Conservation (phyloP, 2,797 vertebrate species). For the Ataeniobius toweri region DNA sequence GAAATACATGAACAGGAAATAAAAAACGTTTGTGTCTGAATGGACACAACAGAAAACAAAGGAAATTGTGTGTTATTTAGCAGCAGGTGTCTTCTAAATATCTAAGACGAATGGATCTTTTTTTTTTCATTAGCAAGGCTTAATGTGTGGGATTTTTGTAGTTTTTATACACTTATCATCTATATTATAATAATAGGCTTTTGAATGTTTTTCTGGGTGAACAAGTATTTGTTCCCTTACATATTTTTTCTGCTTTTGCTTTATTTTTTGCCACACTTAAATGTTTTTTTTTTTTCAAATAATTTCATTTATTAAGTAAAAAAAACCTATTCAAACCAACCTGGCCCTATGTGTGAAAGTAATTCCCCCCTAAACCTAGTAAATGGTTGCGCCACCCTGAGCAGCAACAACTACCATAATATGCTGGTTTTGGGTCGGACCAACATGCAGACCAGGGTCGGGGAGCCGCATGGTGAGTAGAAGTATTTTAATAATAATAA, state of each 20-base stretch:
- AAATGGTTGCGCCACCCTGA: no score
- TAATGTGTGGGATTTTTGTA: background rate
- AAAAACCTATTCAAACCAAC: background rate
- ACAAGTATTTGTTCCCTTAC: background rate
- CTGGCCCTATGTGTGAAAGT: background rate
- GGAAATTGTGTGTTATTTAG: slow-evolving; percentile 8
- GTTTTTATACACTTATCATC: background rate
- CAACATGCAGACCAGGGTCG: no score
- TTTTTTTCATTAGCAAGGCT: slow-evolving; percentile 19
- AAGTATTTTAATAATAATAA: no score
- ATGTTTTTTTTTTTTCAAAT: background rate
- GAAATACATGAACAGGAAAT: slow-evolving; percentile 3
- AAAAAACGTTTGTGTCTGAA: background rate
- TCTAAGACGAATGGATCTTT: background rate
- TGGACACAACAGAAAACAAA: background rate
- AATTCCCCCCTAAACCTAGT: no score
- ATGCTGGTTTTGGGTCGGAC: no score
- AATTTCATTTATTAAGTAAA: background rate
- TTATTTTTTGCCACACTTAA: background rate
- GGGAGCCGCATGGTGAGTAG: no score
- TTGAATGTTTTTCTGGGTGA: background rate
- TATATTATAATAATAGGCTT: background rate
- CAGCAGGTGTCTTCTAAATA: background rate
- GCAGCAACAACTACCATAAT: no score
- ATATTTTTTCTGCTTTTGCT: background rate